Evolutionary conservation across 1,140 invertebrate genomes (phyloP).

Genomic region (Hyles euphorbiae): DNA sequence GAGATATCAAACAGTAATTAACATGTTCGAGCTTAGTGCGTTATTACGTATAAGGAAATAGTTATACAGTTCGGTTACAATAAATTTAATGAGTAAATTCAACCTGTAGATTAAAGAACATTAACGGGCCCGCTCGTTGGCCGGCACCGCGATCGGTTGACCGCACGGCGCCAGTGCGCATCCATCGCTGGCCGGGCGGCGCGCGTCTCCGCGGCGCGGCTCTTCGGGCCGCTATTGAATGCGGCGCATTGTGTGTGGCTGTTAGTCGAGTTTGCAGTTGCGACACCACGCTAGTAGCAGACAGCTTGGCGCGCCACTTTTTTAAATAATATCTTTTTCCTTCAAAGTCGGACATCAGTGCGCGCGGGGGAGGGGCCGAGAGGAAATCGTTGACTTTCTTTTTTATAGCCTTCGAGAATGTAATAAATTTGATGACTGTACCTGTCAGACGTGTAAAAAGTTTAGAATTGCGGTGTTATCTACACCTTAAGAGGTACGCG

Average conservation of each 20-base stretch:
- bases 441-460: conserved; percentile 22
- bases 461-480: neutral
- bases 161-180: neutral
- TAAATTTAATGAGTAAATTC: no score
- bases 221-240: conserved; percentile 21
- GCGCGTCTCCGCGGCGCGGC: neutral
- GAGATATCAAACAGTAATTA: no score
- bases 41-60: no score
- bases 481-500: neutral
- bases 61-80: no score
- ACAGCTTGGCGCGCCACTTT: conserved; percentile 71
- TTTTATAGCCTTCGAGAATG: conserved; percentile 59
- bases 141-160: no score
- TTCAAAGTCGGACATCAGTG: conserved; percentile 45
- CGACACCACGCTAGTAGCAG: conserved; percentile 41
- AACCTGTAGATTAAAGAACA: no score
- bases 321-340: conserved; percentile 53
- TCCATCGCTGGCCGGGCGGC: conserved; percentile 14
- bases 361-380: conserved; percentile 36
- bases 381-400: conserved; percentile 63
- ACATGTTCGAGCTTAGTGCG: no score
- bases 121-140: no score
- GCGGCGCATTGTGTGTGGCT: conserved; percentile 32
- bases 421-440: conserved; percentile 45
- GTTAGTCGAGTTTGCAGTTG: conserved; percentile 22